A percentile compares a stretch with the other conserved stretches of the same genome.
These are phyloP conservation scores for Ciconia boyciana DNA, from an alignment of 2,113 vertebrate genomes.

Conservation along the genomic window DNA sequence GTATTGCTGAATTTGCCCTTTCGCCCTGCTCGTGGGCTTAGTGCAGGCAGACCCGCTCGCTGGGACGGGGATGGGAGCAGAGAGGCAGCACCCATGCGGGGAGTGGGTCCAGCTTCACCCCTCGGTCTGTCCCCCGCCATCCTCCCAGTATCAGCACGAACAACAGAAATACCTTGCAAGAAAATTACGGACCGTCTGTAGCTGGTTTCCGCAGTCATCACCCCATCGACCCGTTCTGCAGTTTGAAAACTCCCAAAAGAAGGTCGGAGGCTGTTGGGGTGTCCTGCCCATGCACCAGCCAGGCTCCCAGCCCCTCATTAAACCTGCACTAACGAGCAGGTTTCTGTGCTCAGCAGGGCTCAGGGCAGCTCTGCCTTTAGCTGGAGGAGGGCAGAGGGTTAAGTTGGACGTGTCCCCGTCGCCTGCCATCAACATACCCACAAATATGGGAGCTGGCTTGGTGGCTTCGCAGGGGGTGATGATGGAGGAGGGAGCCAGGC, in stretches of 20 bases:
- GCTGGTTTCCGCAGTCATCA: not conserved
- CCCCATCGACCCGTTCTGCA: fast-evolving
- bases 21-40: not conserved
- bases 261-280: fast-evolving
- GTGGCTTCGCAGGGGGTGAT: not conserved
- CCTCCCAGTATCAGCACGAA: not conserved
- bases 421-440: fast-evolving
- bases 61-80: not conserved
- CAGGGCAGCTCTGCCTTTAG: not conserved
- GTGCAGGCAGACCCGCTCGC: not conserved
- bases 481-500: too few species aligned
- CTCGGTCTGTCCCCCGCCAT: not conserved
- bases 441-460: not conserved
- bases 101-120: not conserved
- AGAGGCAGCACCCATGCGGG: not conserved
- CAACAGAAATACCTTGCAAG: not conserved
- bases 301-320: not conserved
- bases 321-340: not conserved
- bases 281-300: not conserved
- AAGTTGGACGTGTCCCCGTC: not conserved
- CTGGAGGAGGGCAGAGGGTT: not conserved
- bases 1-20: constrained; percentile 53
- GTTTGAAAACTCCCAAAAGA: not conserved
- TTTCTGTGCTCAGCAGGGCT: not conserved
- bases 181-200: fast-evolving